phyloP scores from a whole-genome alignment of 2,113 vertebrate genomes.

The Takifugu flavidus region DNA sequence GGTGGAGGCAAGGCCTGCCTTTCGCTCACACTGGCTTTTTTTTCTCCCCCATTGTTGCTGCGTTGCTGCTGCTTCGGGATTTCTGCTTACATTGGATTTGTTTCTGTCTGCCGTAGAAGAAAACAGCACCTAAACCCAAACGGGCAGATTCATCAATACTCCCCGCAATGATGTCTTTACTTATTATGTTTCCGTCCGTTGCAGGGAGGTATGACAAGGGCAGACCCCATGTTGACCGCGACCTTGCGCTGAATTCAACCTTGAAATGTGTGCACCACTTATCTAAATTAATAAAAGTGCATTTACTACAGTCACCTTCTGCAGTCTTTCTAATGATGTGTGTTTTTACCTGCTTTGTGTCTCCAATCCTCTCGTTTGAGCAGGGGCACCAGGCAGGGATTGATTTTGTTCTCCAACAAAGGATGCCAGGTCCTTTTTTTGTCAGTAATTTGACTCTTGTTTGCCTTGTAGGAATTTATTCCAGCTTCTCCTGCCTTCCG shows the following conservation, averaged over 20 bases:
- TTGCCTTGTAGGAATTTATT: constrained; percentile 4
- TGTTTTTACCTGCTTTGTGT: background rate
- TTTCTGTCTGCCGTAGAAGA: background rate
- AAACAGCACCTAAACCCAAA: background rate
- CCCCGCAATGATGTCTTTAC: background rate
- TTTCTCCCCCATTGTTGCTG: background rate
- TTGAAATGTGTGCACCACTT: constrained; percentile 56
- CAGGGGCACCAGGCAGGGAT: constrained; percentile 15
- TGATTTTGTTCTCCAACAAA: constrained; percentile 38
- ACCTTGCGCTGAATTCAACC: constrained; percentile 37
- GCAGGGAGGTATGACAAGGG: constrained; percentile 41
- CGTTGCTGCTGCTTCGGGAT: background rate
- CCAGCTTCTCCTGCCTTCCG: background rate
- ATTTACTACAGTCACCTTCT: constrained; percentile 40
- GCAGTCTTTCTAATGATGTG: background rate
- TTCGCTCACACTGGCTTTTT: background rate
- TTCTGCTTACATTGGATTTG: background rate
- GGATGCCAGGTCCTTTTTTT: constrained; percentile 1
- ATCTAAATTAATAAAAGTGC: constrained; percentile 40
- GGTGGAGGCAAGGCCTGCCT: constrained; percentile 17
- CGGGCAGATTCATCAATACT: background rate
- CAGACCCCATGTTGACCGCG: constrained; percentile 16
- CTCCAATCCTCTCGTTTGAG: background rate
- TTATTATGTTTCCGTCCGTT: constrained; percentile 5
- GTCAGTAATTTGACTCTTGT: constrained; percentile 15